These are phyloP conservation scores for Novumbra hubbsi DNA, from an alignment of 2,797 vertebrate genomes.

Conservation along the genomic window DNA sequence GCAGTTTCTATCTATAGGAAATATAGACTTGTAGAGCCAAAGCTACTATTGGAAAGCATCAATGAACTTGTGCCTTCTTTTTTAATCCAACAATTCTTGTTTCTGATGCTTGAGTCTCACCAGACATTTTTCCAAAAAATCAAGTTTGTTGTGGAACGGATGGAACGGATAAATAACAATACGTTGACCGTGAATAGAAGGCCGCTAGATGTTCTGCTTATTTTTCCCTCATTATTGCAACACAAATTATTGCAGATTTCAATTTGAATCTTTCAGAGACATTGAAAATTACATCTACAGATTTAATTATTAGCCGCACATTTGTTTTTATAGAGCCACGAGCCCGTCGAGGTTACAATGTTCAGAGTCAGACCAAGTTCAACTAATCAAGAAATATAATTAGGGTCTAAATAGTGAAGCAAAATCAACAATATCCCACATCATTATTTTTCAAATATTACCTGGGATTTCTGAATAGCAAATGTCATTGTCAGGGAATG, in stretches of 20 bases:
- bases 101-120: conserved; percentile 6
- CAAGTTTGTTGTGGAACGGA: conserved; percentile 1
- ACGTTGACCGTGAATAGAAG: neutral
- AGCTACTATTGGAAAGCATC: neutral
- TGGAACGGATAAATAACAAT: neutral
- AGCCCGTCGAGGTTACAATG: conserved; percentile 4
- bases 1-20: conserved; percentile 2
- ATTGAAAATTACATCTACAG: neutral
- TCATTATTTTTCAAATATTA: conserved; percentile 4
- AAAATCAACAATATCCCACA: conserved; percentile 18
- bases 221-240: neutral
- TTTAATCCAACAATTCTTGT: neutral
- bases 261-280: neutral
- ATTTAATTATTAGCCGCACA: neutral
- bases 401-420: neutral
- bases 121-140: neutral
- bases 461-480: conserved; percentile 5
- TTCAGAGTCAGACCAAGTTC: neutral
- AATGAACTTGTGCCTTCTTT: neutral
- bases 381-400: conserved; percentile 7
- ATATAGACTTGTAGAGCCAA: neutral
- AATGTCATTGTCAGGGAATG: conserved; percentile 7
- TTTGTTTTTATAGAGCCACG: conserved; percentile 2
- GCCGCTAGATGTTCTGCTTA: neutral
- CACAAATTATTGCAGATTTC: neutral